These are phyloP conservation scores for Polietes domitor DNA, from an alignment of 2,888 invertebrate genomes.

Conservation along the genomic window DNA sequence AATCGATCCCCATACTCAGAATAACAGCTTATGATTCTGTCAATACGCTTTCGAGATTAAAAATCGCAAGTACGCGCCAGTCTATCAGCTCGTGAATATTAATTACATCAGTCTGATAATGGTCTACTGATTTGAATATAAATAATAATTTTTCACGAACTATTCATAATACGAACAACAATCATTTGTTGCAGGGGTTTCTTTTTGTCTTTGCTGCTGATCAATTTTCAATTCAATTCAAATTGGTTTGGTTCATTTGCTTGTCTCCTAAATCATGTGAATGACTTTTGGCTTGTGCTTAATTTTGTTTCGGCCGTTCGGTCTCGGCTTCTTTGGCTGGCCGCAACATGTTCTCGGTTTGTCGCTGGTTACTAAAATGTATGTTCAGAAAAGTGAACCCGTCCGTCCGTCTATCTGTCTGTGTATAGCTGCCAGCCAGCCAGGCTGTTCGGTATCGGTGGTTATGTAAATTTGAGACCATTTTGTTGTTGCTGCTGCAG, in stretches of 20 bases:
- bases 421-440: neutral
- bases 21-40: too few relatives aligned
- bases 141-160: too few relatives aligned
- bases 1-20: too few relatives aligned
- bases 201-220: neutral
- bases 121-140: too few relatives aligned
- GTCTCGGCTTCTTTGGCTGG: conserved; percentile 32
- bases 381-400: neutral
- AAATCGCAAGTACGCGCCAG: too few relatives aligned
- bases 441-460: neutral
- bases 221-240: conserved; percentile 1
- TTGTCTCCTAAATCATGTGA: conserved; percentile 31
- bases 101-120: too few relatives aligned
- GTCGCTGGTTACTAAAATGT: conserved; percentile 47
- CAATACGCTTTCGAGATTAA: too few relatives aligned
- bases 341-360: conserved; percentile 56
- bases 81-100: too few relatives aligned
- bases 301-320: conserved; percentile 22
- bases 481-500: neutral
- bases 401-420: neutral
- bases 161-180: too few relatives aligned
- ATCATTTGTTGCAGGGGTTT: too few relatives aligned
- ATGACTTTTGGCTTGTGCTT: conserved; percentile 47
- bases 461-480: conserved; percentile 36
- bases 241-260: neutral